Evolutionary conservation across 2,113 vertebrate species (phyloP), one percentile per base, ranked within the genome.

Genomic region (Pterophyllum scalare): DNA sequence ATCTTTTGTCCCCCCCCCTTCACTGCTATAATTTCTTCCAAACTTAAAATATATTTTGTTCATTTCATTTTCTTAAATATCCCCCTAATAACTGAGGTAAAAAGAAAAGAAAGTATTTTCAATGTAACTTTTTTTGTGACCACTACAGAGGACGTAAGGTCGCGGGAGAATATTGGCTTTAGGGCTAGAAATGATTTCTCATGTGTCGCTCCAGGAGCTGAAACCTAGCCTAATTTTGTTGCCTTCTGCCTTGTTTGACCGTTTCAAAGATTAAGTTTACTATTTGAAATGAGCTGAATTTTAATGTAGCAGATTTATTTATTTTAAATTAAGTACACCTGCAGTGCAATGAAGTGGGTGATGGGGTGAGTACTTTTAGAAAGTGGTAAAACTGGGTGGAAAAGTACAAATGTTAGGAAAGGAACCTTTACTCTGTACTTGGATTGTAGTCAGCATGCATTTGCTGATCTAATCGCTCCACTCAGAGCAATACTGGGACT

Each of bases 391-490:
- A 58, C n/a, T 70, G 28, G 24, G 83, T 11, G 6, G n/a, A 59
- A n/a, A 54, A 64, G 61, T 33, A 59, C 20, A 70, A 80, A 64
- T 40, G 49, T 24, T 72, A 81, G 54, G 19, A 81, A 82, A 81
- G 72, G 22, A 83, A 38, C 46, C 75, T 80, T 89, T 43, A 33
- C 80, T 87, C 75, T 79, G 88, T 43, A 28, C 80, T 87, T 85
- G 83, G 80, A 85, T 57, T 91, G 87, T 81, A 80, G 84, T 86
- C 81, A 77, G 85, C 49, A 80, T 91, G 88, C 54, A 38, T 60
- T 88, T 6, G 22, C 88, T 91, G 93, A 94, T 95, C 90, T 94
- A 92, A 95, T 95, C 90, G 49, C 91, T 88, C 72, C 67, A 82
- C 80, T 79, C 83, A 91, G 88, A 93, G 90, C 89, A 92, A 91